Evolutionary conservation across 2,113 vertebrate genomes (phyloP), one percentile per base, ranked within the genome.

Genomic region (Platanista minor): DNA sequence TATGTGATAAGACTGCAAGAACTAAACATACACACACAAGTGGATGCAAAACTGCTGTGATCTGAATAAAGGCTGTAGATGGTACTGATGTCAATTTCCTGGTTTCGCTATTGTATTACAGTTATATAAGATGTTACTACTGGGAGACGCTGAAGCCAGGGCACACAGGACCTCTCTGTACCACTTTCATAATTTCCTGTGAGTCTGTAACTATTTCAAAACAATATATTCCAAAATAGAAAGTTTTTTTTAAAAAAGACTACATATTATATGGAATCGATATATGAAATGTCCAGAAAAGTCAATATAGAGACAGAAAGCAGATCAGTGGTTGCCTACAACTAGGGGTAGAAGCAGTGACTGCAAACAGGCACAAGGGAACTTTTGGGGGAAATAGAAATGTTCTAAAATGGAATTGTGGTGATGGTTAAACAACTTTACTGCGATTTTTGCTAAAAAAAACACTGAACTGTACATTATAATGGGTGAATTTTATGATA

Each of bases 391-490:
- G 4, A 12, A 0, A 74, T 0, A 83, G 3, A 74, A 88, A 67
- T 43, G 43, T 6, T 74, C 62, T 36, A 39, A 49, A 54, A 74
- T 6, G 62, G 41, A 66, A 69, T 0, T 41, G 54, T 54, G 33
- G 15, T 36, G 29, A 29, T 29, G 27, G 9, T 66, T 72, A 61
- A 5, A 77, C 57, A 86, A 46, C 46, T 77, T 66, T n/a, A n/a
- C 49, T 89, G 20, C 17, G 77, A 43, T 54, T n/a, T 62, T 67
- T 64, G 77, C 61, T 61, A 59, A 92, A 67, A 75, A 93, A 52
- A 57, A 18, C 66, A 78, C 1, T 46, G 39, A 81, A 80, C 0
- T 66, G 39, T 9, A 71, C 12, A 25, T 49, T 31, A 54, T 11
- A 52, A 74, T 6, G 18, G 21, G 8, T 27, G 8, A 77, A 36